Base-by-base conservation (phyloP, 1,140 invertebrate species). In the Bicyclus anynana region DNA sequence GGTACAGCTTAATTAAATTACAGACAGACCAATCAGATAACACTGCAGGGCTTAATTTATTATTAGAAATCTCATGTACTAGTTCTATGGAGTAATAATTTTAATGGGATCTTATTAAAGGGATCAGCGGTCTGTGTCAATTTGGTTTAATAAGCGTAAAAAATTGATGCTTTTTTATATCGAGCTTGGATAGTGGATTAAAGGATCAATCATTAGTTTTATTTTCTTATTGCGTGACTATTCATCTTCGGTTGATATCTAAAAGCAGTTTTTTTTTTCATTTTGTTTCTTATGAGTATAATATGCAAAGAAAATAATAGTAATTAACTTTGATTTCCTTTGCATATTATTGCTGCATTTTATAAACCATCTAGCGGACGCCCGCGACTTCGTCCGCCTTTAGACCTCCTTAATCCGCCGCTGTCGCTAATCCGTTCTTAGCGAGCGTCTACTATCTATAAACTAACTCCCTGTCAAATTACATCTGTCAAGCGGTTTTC, bases 1-100 rank as follows among this genome's bases (percentile, higher is more conserved):
- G 55, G 56, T 66, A 67, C 64, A 66, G 59, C 67, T 69, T 69
- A 69, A 72, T 72, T 69, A 69, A 72, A 72, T 71, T 63, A 71
- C 67, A 64, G 62, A 66, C 59, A 66, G 54, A 63, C 50, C 23
- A 53, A 62, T 57, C 49, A 53, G 60, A 53, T 62, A 62, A 33
- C 53, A 35, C 42, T 44, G 16, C 46, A 38, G 47, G 40, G 33
- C 35, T 57, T 52, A 46, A 55, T 55, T 61, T 61, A 61, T 61
- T 61, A 61, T 46, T 51, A 44, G 59, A 47, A 38, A 54, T 35
- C 47, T 53, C 59, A 17, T 55, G 47, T 55, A 55, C 40, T 51
- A 50, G 47, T 55, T 13, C 53, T 26, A 51, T 37, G 21, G 2
- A 33, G 38, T 44, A 55, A 55, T 54, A 46, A 61, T 42, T 59